Conservation (phyloP, 2,797 vertebrate genomes). For the Phalloptychus januarius region DNA sequence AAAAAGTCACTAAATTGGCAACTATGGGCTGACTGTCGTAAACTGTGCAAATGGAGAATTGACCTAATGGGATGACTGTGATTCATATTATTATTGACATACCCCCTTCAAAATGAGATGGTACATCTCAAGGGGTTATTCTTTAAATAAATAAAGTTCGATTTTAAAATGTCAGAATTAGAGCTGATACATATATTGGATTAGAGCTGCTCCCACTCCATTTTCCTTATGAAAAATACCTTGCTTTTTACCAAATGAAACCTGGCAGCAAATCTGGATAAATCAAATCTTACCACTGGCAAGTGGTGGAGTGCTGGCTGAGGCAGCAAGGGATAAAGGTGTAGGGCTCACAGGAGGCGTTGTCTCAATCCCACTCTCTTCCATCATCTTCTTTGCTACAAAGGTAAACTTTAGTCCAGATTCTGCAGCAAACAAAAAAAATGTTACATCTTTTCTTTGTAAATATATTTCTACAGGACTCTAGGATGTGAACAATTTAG, state of each 20-base stretch:
- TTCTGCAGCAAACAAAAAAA: background rate
- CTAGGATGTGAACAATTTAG: background rate
- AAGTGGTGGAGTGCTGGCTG: slow-evolving; percentile 53
- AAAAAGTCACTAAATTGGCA: too few species aligned
- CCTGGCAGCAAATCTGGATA: background rate
- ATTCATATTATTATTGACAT: too few species aligned
- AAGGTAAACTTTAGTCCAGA: slow-evolving; percentile 19
- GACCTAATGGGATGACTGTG: too few species aligned
- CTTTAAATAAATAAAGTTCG: too few species aligned
- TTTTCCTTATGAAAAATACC: background rate
- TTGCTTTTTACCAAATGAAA: background rate
- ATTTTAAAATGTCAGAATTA: background rate
- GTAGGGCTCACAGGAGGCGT: slow-evolving; percentile 89
- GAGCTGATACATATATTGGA: background rate
- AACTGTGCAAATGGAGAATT: too few species aligned
- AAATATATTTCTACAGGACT: background rate
- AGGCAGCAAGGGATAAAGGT: slow-evolving; percentile 44
- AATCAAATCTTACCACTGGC: slow-evolving; percentile 76
- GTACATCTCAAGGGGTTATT: too few species aligned
- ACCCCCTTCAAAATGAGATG: too few species aligned
- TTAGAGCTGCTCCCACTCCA: background rate
- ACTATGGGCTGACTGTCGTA: too few species aligned
- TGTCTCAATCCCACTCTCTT: slow-evolving; percentile 95
- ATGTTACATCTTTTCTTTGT: background rate
- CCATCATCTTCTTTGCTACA: slow-evolving; percentile 90